A percentile compares a stretch with the other conserved stretches of the same genome.
Evolutionary conservation across 2,888 invertebrate species (phyloP).

Genomic region (Erannis defoliaria): DNA sequence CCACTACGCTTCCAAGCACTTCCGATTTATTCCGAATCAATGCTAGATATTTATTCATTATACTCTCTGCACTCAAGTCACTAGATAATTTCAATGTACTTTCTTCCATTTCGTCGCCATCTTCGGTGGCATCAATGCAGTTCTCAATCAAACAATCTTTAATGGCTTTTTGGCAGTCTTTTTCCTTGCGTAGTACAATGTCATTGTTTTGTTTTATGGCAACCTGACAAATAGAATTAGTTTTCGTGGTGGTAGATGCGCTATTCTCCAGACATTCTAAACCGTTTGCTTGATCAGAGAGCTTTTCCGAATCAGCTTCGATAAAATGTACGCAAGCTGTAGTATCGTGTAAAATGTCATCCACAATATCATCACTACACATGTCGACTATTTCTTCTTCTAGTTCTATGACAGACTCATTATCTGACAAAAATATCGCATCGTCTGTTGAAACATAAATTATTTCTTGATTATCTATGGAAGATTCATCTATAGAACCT

Average conservation of each 20-base stretch:
- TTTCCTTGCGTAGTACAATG: background rate
- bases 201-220: background rate
- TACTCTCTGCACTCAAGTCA: slow-evolving; percentile 12
- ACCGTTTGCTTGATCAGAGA: background rate
- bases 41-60: slow-evolving; percentile 23
- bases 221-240: no score
- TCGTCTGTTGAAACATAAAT: slow-evolving; percentile 20
- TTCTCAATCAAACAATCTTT: slow-evolving; percentile 1
- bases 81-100: background rate
- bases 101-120: background rate
- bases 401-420: slow-evolving; percentile 11
- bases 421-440: slow-evolving; percentile 22
- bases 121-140: background rate
- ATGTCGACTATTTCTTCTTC: slow-evolving; percentile 33
- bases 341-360: slow-evolving; percentile 6
- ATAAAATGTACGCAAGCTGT: background rate
- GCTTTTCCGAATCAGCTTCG: background rate
- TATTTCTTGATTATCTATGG: background rate
- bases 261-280: no score
- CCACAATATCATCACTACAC: slow-evolving; percentile 27
- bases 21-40: slow-evolving; percentile 22
- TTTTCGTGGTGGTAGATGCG: background rate
- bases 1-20: slow-evolving; percentile 46
- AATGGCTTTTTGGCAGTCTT: background rate
- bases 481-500: background rate